Percentiles rank a stretch among this genome's conserved stretches.
Conservation (phyloP, 2,888 invertebrate genomes). For the Theretra japonica region DNA sequence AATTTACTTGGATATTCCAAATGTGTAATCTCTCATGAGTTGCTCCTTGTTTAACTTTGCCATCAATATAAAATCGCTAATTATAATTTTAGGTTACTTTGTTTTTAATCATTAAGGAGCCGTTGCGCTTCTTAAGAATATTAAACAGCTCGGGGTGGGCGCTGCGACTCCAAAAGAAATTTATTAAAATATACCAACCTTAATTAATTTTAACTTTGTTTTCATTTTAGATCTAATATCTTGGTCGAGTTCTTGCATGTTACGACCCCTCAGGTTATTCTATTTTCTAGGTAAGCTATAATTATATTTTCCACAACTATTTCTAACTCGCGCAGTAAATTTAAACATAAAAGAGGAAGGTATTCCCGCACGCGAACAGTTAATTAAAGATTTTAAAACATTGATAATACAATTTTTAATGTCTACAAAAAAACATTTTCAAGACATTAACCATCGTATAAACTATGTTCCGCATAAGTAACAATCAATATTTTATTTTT, state of each 20-base stretch:
- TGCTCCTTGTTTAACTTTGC: no score
- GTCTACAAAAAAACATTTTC: constrained; percentile 1
- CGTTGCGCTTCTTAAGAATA: no score
- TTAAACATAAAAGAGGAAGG: constrained; percentile 29
- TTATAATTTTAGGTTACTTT: no score
- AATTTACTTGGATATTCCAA: no score
- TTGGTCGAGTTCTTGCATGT: not conserved
- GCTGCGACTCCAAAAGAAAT: no score
- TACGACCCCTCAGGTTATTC: not conserved
- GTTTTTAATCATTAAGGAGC: no score
- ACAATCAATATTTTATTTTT: not conserved
- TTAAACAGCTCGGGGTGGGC: no score
- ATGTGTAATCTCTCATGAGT: no score
- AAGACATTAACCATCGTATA: not conserved
- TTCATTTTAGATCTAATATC: no score
- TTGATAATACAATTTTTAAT: constrained; percentile 32
- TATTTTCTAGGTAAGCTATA: constrained; percentile 6
- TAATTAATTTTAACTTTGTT: not conserved
- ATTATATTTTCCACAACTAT: constrained; percentile 27
- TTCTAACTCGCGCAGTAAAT: not conserved
- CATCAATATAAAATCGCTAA: no score
- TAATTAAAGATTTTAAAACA: constrained; percentile 43
- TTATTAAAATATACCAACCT: no score
- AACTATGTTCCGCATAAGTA: not conserved
- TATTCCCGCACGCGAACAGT: constrained; percentile 43